Conservation (phyloP, 2,797 vertebrate species). For the Sebastes wilsoni region DNA sequence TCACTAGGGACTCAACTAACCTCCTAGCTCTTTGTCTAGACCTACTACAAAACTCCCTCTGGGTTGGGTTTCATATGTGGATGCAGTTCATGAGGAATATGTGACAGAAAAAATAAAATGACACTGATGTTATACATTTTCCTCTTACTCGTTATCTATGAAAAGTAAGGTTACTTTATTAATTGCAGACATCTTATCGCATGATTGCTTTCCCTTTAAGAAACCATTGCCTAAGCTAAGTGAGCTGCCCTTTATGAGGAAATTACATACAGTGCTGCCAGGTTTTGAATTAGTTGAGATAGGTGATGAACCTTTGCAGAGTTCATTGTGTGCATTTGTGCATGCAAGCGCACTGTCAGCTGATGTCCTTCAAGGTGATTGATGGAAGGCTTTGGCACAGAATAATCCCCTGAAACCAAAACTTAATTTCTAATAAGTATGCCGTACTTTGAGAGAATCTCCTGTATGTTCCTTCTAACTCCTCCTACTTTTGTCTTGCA, state of each 20-base stretch:
- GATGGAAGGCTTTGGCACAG: constrained; percentile 19
- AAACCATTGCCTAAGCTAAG: constrained; percentile 13
- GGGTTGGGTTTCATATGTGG: constrained; percentile 3
- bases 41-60: not conserved
- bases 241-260: constrained; percentile 16
- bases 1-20: constrained; percentile 8
- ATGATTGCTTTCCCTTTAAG: constrained; percentile 28
- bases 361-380: constrained; percentile 37
- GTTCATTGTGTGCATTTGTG: constrained; percentile 40
- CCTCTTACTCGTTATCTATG: constrained; percentile 3
- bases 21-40: constrained; percentile 23
- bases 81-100: not conserved
- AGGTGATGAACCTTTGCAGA: constrained; percentile 19
- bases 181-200: constrained; percentile 40
- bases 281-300: constrained; percentile 15
- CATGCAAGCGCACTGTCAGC: constrained; percentile 24
- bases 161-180: constrained; percentile 35
- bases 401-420: constrained; percentile 33
- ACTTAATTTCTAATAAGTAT: constrained; percentile 7
- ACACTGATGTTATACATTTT: not conserved
- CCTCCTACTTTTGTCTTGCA: constrained; percentile 13
- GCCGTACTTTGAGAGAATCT: not conserved
- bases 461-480: not conserved
- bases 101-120: not conserved
- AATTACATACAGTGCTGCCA: constrained; percentile 13